Evolutionary conservation across 2,113 vertebrate species (phyloP).

Genomic region (Odocoileus virginianus): DNA sequence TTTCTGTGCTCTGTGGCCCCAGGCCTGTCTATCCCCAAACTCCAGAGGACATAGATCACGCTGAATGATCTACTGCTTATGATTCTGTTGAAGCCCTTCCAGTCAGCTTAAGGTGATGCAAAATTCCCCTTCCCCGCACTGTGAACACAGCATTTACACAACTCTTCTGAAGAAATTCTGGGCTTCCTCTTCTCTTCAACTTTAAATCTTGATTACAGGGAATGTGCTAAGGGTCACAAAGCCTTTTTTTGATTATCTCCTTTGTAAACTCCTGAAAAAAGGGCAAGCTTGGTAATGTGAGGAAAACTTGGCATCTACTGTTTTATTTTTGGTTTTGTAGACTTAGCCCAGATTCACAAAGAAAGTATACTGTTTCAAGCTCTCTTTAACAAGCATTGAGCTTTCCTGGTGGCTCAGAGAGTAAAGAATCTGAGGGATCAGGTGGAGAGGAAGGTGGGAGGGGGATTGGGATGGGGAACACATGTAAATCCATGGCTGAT

Average conservation of each 20-base stretch:
- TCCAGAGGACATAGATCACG: neutral
- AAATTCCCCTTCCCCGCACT: neutral
- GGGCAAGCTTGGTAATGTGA: neutral
- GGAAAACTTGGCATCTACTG: neutral
- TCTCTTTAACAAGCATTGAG: neutral
- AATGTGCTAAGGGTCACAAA: neutral
- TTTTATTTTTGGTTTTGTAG: slow-evolving; percentile 1
- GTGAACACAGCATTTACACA: neutral
- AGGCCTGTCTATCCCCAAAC: neutral
- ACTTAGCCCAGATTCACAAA: neutral
- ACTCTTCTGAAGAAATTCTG: neutral
- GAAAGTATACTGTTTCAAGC: neutral
- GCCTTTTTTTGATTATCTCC: neutral
- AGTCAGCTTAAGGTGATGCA: neutral
- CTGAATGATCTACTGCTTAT: neutral
- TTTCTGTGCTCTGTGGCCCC: neutral
- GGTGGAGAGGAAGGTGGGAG: no score
- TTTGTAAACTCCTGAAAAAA: neutral
- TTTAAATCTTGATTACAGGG: neutral
- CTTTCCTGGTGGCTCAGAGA: neutral
- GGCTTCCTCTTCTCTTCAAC: neutral
- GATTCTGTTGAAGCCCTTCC: neutral
- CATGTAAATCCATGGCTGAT: no score
- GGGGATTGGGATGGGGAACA: no score
- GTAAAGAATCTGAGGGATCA: neutral